Percentiles rank a stretch among this genome's conserved stretches.
Evolutionary conservation across 1,140 invertebrate species (phyloP).

Genomic region (Sarcophaga peregrina): DNA sequence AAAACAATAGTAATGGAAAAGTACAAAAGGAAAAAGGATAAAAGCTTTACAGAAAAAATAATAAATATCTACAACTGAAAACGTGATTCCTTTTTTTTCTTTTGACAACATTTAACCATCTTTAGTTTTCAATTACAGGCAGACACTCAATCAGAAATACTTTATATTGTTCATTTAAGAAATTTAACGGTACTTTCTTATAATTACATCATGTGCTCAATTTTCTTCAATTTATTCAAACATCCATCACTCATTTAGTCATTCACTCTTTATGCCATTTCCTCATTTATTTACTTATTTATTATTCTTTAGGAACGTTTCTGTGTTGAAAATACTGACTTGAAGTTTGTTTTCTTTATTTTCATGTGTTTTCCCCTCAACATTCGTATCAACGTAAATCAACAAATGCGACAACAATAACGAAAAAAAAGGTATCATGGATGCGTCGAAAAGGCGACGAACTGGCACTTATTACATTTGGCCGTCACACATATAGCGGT

Average conservation of each 20-base stretch:
- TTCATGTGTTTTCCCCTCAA: not conserved
- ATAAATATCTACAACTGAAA: too few species aligned
- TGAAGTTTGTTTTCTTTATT: slow-evolving; percentile 35
- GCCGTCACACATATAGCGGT: slow-evolving; percentile 81
- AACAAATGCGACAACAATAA: slow-evolving; percentile 50
- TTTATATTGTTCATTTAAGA: not conserved
- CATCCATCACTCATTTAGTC: too few species aligned
- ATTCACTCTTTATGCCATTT: too few species aligned
- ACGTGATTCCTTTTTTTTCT: too few species aligned
- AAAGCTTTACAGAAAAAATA: too few species aligned
- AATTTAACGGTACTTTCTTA: slow-evolving; percentile 30
- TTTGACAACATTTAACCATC: too few species aligned
- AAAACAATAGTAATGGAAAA: too few species aligned
- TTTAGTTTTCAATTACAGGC: not conserved
- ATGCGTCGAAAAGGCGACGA: slow-evolving; percentile 78
- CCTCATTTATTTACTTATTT: not conserved
- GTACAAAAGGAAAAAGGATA: too few species aligned
- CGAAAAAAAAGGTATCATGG: slow-evolving; percentile 77
- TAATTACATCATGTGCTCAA: slow-evolving; percentile 12
- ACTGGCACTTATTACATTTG: slow-evolving; percentile 80
- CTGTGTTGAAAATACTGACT: not conserved
- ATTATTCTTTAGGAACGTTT: not conserved
- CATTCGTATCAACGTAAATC: not conserved
- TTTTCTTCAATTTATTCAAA: not conserved
- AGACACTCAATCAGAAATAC: not conserved